Base-by-base conservation (phyloP, 2,888 invertebrate species). In the Sesia apiformis region DNA sequence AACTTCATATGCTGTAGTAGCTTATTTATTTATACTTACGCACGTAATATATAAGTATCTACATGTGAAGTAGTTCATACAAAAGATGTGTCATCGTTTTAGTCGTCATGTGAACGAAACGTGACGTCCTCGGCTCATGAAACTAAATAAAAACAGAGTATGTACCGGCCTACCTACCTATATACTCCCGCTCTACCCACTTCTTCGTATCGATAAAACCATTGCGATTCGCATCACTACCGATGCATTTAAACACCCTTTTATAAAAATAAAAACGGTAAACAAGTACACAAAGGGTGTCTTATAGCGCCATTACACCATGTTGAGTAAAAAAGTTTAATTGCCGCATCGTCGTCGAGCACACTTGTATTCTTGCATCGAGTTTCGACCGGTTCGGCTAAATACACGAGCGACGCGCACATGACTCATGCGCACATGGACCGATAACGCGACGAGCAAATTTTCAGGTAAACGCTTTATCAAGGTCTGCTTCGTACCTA, bases 281-380 rank as follows among this genome's bases (percentile, higher is more conserved):
- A 58, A 62, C 53, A 38, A 50, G 38, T 38, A 50, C 50, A 50
- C 7, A 50, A 50, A 39, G 38, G 43, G 42, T 23, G 52, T 59
- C 58, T 65, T 67, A 66, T 65, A 61, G 58, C 52, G 40, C 57
- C 57, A 62, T 61, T 63, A 62, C 59, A 59, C 57, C 46, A 60
- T 65, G 63, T 73, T 68, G 69, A 70, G 66, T 65, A 61, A 63
- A 63, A 62, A 60, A 53, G 60, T 66, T 63, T 65, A 65, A 70
- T 65, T 68, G 66, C 64, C 69, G 60, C 64, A 68, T 74, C 67
- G 56, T 23, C 5, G 60, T 57, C 55, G 57, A 53, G 55, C 63
- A 59, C 50, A 58, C 65, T 62, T 55, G 59, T 68, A 64, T 63
- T 52, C 40, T 52, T 38, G 50, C 7, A 4, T 39, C 50, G 39